Conservation (phyloP, 1,140 invertebrate genomes). For the Sminthurides bifidus region DNA sequence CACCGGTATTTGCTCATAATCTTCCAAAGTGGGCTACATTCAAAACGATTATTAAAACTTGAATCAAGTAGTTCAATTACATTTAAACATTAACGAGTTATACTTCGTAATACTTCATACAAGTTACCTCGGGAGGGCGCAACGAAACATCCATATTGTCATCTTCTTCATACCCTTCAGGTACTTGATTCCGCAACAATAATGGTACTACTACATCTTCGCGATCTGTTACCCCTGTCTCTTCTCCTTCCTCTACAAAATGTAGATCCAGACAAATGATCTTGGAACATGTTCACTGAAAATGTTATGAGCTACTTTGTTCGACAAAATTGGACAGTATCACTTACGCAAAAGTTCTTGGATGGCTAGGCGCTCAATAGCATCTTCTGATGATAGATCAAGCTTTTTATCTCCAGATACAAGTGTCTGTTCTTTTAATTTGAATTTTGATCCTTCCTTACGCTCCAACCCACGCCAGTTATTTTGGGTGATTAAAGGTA, state of each 20-base stretch:
- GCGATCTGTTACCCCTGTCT: conserved; percentile 25
- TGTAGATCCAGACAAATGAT: not conserved
- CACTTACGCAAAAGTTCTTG: conserved; percentile 35
- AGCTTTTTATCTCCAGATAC: not conserved
- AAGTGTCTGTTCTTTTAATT: conserved; percentile 31
- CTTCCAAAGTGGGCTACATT: conserved; percentile 58
- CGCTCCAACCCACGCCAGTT: conserved; percentile 30
- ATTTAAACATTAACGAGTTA: not conserved
- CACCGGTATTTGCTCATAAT: conserved; percentile 83
- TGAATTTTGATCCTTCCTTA: conserved; percentile 14
- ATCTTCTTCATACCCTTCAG: conserved; percentile 42
- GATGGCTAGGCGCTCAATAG: conserved; percentile 34
- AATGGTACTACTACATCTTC: conserved; percentile 39
- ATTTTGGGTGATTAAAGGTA: conserved; percentile 39
- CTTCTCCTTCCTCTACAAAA: not conserved
- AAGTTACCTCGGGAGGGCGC: conserved; percentile 35
- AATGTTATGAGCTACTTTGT: not conserved
- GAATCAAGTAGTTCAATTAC: not conserved
- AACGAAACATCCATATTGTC: conserved; percentile 41
- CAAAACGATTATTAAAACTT: conserved; percentile 6
- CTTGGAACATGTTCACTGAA: not conserved
- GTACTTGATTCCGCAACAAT: conserved; percentile 41
- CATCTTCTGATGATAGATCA: conserved; percentile 3
- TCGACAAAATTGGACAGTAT: not conserved
- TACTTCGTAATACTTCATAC: not conserved